Conservation (phyloP, 2,888 invertebrate genomes). For the Itoplectis maculator region DNA sequence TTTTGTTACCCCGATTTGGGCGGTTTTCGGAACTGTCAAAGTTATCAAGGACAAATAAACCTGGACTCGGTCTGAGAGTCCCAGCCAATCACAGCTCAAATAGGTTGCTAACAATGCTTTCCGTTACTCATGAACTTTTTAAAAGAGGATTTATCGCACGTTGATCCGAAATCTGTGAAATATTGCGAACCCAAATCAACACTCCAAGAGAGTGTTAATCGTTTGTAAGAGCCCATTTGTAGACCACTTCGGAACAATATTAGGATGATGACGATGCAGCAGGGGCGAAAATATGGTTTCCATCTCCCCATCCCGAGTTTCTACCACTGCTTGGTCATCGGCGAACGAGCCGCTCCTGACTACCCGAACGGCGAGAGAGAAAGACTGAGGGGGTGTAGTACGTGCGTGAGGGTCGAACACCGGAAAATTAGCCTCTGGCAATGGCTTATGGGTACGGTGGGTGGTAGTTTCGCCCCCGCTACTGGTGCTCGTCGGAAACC, state of each 20-base stretch:
- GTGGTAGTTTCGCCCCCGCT: constrained; percentile 1
- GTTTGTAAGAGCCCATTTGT: constrained; percentile 4
- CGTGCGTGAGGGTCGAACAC: constrained; percentile 41
- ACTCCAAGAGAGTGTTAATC: not conserved
- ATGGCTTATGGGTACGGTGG: constrained; percentile 29
- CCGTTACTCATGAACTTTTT: no score
- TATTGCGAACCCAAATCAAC: not conserved
- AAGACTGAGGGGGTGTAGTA: not conserved
- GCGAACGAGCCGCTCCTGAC: not conserved
- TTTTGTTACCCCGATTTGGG: no score
- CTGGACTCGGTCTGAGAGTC: no score
- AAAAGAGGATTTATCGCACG: no score
- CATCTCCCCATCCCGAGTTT: not conserved
- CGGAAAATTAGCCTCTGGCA: constrained; percentile 51
- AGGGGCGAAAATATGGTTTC: constrained; percentile 12
- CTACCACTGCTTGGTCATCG: constrained; percentile 12
- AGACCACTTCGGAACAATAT: constrained; percentile 6
- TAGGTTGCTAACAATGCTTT: no score
- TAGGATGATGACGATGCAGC: constrained; percentile 2
- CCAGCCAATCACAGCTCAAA: no score
- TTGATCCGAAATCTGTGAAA: not conserved
- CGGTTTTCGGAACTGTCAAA: no score
- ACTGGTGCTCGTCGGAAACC: constrained; percentile 23
- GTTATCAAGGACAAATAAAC: no score
- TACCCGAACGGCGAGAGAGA: not conserved